A percentile compares a stretch with the other conserved stretches of the same genome.
phyloP scores from a whole-genome alignment of 2,113 vertebrate genomes.

The Chionis minor region DNA sequence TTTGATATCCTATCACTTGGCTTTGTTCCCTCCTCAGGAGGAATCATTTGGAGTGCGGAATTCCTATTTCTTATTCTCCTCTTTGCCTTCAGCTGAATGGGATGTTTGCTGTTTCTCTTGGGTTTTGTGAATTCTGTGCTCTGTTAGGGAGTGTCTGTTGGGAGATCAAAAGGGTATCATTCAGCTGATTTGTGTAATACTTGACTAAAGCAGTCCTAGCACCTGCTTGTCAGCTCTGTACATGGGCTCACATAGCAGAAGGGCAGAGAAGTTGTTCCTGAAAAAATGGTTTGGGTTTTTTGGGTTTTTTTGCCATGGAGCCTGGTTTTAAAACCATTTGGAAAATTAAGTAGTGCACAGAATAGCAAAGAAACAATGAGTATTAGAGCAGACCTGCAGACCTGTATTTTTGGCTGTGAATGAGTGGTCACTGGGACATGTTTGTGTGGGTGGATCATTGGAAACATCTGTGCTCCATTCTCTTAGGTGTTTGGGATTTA shows the following conservation, averaged over 20 bases:
- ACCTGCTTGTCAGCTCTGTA: background rate
- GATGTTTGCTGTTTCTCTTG: background rate
- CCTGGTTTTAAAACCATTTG: background rate
- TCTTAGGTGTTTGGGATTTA: background rate
- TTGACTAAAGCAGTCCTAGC: background rate
- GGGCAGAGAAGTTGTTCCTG: background rate
- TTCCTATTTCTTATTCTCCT: background rate
- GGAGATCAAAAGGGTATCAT: background rate
- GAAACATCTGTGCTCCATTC: background rate
- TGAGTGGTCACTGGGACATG: background rate
- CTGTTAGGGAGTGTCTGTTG: background rate
- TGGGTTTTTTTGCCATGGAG: background rate
- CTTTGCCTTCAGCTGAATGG: background rate
- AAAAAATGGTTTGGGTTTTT: background rate
- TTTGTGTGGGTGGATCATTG: background rate
- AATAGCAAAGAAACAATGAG: background rate
- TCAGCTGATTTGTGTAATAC: background rate
- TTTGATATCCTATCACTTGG: conserved; percentile 35
- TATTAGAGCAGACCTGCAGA: background rate
- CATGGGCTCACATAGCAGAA: background rate
- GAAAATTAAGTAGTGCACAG: background rate
- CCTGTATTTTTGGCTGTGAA: background rate
- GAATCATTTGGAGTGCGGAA: background rate
- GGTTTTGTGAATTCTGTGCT: background rate
- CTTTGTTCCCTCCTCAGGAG: background rate